Conservation (phyloP, 1,140 invertebrate genomes). For the Calliphora vicina region DNA sequence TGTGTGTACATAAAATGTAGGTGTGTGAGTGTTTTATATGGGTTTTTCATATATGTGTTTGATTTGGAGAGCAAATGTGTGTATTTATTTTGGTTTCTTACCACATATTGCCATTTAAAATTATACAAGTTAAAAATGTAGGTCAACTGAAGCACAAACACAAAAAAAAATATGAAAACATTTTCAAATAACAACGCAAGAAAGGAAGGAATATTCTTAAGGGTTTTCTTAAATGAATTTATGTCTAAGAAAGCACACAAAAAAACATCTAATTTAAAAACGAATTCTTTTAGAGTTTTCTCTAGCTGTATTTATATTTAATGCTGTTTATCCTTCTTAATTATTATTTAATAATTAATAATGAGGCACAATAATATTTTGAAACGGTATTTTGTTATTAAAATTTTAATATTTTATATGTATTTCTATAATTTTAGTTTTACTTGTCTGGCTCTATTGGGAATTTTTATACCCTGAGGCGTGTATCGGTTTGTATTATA, state of each 20-base stretch:
- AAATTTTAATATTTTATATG: background rate
- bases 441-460: background rate
- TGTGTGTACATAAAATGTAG: too few relatives aligned
- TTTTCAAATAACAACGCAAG: background rate
- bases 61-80: background rate
- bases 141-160: background rate
- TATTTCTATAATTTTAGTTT: background rate
- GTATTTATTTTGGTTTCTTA: background rate
- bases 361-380: background rate
- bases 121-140: background rate
- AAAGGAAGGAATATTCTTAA: background rate
- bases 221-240: background rate
- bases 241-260: background rate
- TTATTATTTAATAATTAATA: conserved; percentile 1
- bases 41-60: background rate
- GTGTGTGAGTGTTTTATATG: too few relatives aligned
- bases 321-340: background rate
- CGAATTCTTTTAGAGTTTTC: too few relatives aligned
- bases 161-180: background rate
- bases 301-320: too few relatives aligned
- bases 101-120: conserved; percentile 7
- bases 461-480: background rate
- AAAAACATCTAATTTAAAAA: background rate
- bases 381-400: too few relatives aligned
- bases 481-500: background rate